These are phyloP conservation scores for Samia ricini DNA, from an alignment of 1,140 invertebrate species.

Conservation along the genomic window DNA sequence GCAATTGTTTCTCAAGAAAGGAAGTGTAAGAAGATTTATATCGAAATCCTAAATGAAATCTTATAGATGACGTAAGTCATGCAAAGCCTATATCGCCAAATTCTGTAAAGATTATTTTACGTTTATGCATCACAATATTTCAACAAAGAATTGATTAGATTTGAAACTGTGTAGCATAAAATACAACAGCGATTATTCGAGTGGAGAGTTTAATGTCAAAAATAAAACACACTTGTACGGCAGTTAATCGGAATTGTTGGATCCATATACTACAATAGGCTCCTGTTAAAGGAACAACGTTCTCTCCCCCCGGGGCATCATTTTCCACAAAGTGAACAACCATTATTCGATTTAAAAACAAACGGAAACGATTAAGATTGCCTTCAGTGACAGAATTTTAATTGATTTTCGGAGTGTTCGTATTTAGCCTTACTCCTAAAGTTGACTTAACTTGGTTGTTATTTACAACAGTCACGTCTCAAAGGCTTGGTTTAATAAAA, in stretches of 20 bases:
- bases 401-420: constrained; percentile 35
- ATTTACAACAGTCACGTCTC: constrained; percentile 5
- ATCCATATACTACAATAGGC: constrained; percentile 55
- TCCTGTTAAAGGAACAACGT: constrained; percentile 60
- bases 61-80: no score
- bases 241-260: constrained; percentile 56
- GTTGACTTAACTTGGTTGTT: constrained; percentile 5
- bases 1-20: no score
- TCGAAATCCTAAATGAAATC: not conserved
- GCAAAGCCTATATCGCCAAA: no score
- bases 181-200: not conserved
- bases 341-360: constrained; percentile 51
- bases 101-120: no score
- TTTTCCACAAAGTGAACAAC: constrained; percentile 41
- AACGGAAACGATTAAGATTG: constrained; percentile 31
- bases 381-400: constrained; percentile 43
- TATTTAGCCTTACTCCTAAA: constrained; percentile 1
- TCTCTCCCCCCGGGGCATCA: constrained; percentile 41
- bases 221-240: not conserved
- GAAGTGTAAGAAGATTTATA: not conserved
- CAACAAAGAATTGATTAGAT: no score
- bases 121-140: no score
- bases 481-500: constrained; percentile 3
- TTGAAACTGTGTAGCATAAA: not conserved
- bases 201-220: not conserved